These are phyloP conservation scores for Hycleus cichorii DNA, from an alignment of 1,140 invertebrate genomes.

Conservation along the genomic window DNA sequence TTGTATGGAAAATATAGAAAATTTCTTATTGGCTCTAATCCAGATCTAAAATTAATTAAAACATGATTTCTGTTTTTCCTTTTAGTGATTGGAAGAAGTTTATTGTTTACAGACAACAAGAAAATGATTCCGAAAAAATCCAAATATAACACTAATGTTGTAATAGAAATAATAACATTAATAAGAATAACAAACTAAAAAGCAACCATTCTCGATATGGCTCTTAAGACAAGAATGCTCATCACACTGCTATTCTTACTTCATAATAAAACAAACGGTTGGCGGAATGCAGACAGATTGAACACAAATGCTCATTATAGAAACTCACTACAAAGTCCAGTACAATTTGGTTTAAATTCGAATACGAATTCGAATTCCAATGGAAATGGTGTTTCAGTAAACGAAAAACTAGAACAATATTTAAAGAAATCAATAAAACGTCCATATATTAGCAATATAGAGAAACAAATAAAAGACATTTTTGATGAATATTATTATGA, in stretches of 20 bases:
- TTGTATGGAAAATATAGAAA: background rate
- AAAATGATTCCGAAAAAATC: background rate
- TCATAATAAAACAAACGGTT: conserved; percentile 9
- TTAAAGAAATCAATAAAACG: conserved; percentile 16
- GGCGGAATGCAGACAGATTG: conserved; percentile 1
- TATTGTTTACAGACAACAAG: background rate
- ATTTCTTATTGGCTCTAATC: background rate
- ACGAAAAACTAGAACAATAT: too few relatives aligned
- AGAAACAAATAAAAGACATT: conserved; percentile 23
- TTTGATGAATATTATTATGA: conserved; percentile 14
- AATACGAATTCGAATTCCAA: too few relatives aligned
- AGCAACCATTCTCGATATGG: background rate
- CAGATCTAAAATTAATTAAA: too few relatives aligned
- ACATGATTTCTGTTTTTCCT: too few relatives aligned
- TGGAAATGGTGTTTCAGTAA: too few relatives aligned
- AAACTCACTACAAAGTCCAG: too few relatives aligned
- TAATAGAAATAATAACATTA: too few relatives aligned
- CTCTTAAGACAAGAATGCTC: conserved; percentile 9
- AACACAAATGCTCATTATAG: conserved; percentile 3
- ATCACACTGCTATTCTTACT: conserved; percentile 12
- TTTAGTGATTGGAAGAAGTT: background rate
- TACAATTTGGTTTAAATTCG: too few relatives aligned
- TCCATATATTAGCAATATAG: conserved; percentile 30
- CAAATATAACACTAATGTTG: too few relatives aligned
- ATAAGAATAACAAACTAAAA: too few relatives aligned